Evolutionary conservation across 2,797 vertebrate species (phyloP), one percentile per base, ranked within the genome.

Genomic region (Acanthurus tractus): DNA sequence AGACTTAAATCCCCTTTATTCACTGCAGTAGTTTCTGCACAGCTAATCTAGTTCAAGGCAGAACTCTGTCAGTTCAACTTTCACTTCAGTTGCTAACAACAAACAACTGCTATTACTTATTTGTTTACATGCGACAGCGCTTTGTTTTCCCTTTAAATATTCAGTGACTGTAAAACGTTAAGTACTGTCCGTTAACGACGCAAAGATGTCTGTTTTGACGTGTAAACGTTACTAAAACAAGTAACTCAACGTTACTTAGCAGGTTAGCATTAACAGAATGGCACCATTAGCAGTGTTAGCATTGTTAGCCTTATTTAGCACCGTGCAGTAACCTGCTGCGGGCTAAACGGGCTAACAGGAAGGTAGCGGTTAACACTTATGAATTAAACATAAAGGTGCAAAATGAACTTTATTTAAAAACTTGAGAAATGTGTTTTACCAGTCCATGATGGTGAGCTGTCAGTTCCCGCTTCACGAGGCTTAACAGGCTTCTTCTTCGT

Each of bases 401-500:
- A 45, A 40, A 18, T 8, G 1, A 2, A 34, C 29, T 34, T 34
- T 2, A 22, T 6, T 3, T 4, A 15, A 23, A 8, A 17, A 10
- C 3, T 1, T 13, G 1, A 11, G 0, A 49, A 50, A 14, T 17
- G 1, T 38, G 0, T 29, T 50, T 88, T 88, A 93, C 92, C 92
- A 92, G 49, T 93, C 88, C 92, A 93, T 93, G 22, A 5, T 53
- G 2, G 46, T 0, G 6, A 50, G 50, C 36, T 78, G 64, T 63
- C 78, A 74, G 17, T 93, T 93, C 91, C 91, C 92, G 92, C 92
- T 88, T 91, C 90, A 89, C 90, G 90, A 91, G 89, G 92, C 76
- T 90, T 9, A 59, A 78, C 62, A 0, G 1, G 0, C 3, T 9
- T 52, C 0, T 48, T 63, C 84, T 91, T 88, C 80, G 61, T 80